phyloP scores from a whole-genome alignment of 2,888 invertebrate species.

The Agrotis puta region DNA sequence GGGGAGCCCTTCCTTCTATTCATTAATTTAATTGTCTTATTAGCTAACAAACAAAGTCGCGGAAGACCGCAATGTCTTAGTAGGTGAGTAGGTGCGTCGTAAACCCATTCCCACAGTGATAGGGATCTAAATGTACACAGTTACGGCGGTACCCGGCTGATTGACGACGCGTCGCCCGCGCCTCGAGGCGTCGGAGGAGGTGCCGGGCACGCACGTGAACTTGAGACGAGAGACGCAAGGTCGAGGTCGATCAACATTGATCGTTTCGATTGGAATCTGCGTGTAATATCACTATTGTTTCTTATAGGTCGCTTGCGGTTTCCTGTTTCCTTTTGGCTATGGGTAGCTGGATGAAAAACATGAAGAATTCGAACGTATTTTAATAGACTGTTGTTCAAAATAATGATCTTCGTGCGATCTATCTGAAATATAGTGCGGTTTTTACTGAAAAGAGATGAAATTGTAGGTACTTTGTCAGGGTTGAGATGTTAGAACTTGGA shows the following conservation, averaged over 20 bases:
- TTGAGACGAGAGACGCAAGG: slow-evolving; percentile 45
- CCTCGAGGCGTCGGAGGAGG: slow-evolving; percentile 22
- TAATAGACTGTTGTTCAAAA: neutral
- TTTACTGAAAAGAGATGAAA: neutral
- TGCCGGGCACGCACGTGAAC: slow-evolving; percentile 37
- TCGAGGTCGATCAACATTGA: slow-evolving; percentile 22
- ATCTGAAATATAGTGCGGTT: neutral
- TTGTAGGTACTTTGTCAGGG: neutral
- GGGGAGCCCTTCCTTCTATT: slow-evolving; percentile 2
- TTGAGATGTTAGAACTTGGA: neutral
- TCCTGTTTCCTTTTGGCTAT: slow-evolving; percentile 21
- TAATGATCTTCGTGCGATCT: too few relatives aligned
- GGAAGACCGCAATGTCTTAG: slow-evolving; percentile 10
- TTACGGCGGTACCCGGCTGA: slow-evolving; percentile 36
- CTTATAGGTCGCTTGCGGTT: neutral
- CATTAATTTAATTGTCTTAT: neutral
- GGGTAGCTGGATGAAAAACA: slow-evolving; percentile 4
- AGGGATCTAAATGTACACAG: slow-evolving; percentile 46
- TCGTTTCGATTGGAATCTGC: slow-evolving; percentile 20
- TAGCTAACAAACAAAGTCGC: slow-evolving; percentile 4
- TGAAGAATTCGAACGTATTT: neutral
- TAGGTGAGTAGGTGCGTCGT: slow-evolving; percentile 31
- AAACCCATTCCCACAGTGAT: slow-evolving; percentile 52
- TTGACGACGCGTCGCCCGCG: slow-evolving; percentile 36
- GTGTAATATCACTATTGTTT: slow-evolving; percentile 30